Conservation (phyloP, 2,113 vertebrate species). For the Gobiocypris rarus region DNA sequence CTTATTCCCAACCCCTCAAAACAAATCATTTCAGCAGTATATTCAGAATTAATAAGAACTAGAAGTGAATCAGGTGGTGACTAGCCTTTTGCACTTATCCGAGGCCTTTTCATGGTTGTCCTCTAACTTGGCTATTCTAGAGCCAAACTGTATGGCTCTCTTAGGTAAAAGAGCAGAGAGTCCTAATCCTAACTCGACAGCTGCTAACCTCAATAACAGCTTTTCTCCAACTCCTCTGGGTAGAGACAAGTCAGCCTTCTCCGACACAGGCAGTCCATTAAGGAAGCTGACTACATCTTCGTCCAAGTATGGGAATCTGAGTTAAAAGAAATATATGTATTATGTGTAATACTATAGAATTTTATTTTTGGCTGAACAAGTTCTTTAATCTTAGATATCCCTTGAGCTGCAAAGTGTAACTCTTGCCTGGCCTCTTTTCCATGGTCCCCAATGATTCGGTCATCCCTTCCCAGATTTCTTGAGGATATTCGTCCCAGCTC, state of each 20-base stretch:
- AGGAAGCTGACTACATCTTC: constrained; percentile 92
- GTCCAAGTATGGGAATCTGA: constrained; percentile 94
- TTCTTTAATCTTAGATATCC: neutral
- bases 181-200: constrained; percentile 80
- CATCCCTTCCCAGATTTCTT: constrained; percentile 93
- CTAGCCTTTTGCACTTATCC: constrained; percentile 85
- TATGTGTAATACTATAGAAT: neutral
- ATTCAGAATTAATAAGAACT: neutral
- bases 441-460: constrained; percentile 89
- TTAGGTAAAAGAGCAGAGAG: constrained; percentile 84
- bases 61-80: constrained; percentile 55
- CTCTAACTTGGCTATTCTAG: constrained; percentile 94
- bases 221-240: constrained; percentile 93
- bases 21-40: too few species aligned
- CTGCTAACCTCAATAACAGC: constrained; percentile 85
- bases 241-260: constrained; percentile 86
- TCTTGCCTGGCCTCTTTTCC: constrained; percentile 92
- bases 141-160: constrained; percentile 95
- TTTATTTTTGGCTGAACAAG: neutral
- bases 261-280: constrained; percentile 83
- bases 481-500: constrained; percentile 89
- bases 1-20: too few species aligned
- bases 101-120: constrained; percentile 84
- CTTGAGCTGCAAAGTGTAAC: neutral
- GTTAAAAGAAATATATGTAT: neutral